Base-by-base conservation (phyloP, 2,113 vertebrate species). In the Equus przewalskii region DNA sequence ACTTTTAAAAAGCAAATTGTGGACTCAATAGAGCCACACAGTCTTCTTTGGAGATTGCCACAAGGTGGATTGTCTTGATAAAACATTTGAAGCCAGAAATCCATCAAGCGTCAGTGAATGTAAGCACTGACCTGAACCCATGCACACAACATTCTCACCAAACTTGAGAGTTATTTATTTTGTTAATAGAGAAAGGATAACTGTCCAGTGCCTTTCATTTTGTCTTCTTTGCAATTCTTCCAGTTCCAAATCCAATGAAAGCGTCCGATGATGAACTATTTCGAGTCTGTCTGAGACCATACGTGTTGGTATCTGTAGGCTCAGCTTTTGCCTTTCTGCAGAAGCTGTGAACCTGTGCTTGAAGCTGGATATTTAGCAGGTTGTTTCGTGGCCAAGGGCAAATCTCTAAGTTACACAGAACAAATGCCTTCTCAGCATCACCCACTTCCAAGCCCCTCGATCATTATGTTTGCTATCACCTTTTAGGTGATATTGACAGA, bases 21-120 rank as follows among this genome's bases (percentile, higher is more conserved):
- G 12, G 51, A 94, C 97, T 98, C 98, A 98, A 98, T 98, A 96
- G 97, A 97, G 81, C 96, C 73, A 89, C 96, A 97, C 96, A 94
- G 90, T 92, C 88, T 91, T 97, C 97, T 98, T 96, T 97, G 97
- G 97, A 97, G 97, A 97, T 98, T 97, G 97, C 97, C 98, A 98
- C 97, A 98, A 98, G 98, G 97, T 98, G 98, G 98, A 98, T 98
- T 98, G 97, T 98, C 97, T 98, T 98, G 98, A 98, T 98, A 98
- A 98, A 98, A 98, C 91, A 98, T 98, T 98, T 96, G 95, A 96
- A 95, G 97, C 95, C 92, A 96, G 97, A 98, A 98, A 98, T 98
- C 97, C 97, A 98, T 98, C 98, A 98, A 89, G 97, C 96, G 24
- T 94, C 72, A 4, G 88, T 93, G 92, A 96, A 90, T 96, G 65